Conservation (phyloP, 2,797 vertebrate genomes). For the Glyptemys insculpta region DNA sequence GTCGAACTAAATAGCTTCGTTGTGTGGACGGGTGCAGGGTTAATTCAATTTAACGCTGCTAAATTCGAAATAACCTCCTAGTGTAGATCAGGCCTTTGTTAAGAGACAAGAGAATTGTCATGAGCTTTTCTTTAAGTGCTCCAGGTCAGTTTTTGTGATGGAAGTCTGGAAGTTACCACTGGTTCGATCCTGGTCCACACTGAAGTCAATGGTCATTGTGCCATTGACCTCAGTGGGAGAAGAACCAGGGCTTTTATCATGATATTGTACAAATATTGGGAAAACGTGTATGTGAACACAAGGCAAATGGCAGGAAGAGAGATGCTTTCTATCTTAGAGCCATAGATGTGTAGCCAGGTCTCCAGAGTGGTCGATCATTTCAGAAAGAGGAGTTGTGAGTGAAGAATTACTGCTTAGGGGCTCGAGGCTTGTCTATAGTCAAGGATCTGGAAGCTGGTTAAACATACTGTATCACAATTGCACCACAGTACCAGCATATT, state of each 20-base stretch:
- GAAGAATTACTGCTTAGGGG: not conserved
- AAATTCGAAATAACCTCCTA: no score
- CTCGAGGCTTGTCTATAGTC: not conserved
- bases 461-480: not conserved
- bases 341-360: not conserved
- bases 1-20: no score
- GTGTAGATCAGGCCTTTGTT: no score
- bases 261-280: not conserved
- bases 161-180: not conserved
- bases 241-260: not conserved
- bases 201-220: not conserved
- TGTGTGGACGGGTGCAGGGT: no score
- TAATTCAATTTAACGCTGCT: no score
- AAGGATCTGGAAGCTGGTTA: not conserved
- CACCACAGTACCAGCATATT: not conserved
- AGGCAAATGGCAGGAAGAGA: not conserved
- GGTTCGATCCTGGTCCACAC: rapidly evolving
- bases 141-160: not conserved
- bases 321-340: rapidly evolving
- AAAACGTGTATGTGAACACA: not conserved
- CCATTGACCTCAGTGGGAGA: not conserved
- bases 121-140: not conserved
- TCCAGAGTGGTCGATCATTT: not conserved
- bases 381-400: not conserved
- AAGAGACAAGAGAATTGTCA: not conserved